Percentiles rank a stretch among this genome's conserved stretches.
Evolutionary conservation across 2,113 vertebrate genomes (phyloP).

Genomic region (Dolichallabes microphthalmus): DNA sequence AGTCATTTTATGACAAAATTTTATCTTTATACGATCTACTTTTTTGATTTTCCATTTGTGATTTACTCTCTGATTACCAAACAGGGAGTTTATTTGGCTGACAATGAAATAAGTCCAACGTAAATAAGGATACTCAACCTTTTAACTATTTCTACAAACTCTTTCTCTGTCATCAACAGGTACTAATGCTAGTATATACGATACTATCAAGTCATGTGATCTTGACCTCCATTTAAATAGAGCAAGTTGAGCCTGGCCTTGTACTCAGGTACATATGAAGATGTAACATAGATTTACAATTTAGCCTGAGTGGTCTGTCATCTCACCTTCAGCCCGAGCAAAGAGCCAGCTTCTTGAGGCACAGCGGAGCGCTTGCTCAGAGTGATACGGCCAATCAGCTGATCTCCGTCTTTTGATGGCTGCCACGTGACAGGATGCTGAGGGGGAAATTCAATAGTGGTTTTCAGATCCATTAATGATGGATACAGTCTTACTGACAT

Average conservation of each 20-base stretch:
- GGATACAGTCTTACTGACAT: slow-evolving; percentile 25
- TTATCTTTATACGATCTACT: no score
- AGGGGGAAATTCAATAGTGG: slow-evolving; percentile 23
- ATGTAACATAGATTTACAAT: neutral
- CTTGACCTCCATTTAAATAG: neutral
- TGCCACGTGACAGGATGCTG: slow-evolving; percentile 98
- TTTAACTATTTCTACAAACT: no score
- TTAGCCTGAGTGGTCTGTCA: slow-evolving; percentile 7
- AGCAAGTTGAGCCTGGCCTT: neutral
- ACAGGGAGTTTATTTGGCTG: no score
- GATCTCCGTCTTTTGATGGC: slow-evolving; percentile 96
- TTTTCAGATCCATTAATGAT: slow-evolving; percentile 31
- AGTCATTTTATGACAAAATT: no score
- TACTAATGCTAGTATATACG: neutral
- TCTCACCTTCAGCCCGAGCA: slow-evolving; percentile 93
- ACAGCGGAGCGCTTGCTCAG: slow-evolving; percentile 95
- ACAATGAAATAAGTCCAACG: no score
- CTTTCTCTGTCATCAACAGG: no score
- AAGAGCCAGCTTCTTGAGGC: slow-evolving; percentile 92
- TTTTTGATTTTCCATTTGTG: no score
- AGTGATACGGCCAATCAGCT: slow-evolving; percentile 95
- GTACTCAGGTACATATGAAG: neutral
- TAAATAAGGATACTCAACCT: no score
- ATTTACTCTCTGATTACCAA: no score
- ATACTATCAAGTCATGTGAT: neutral